Evolutionary conservation across 2,888 invertebrate genomes (phyloP).

Genomic region (Drosophila ustulata): DNA sequence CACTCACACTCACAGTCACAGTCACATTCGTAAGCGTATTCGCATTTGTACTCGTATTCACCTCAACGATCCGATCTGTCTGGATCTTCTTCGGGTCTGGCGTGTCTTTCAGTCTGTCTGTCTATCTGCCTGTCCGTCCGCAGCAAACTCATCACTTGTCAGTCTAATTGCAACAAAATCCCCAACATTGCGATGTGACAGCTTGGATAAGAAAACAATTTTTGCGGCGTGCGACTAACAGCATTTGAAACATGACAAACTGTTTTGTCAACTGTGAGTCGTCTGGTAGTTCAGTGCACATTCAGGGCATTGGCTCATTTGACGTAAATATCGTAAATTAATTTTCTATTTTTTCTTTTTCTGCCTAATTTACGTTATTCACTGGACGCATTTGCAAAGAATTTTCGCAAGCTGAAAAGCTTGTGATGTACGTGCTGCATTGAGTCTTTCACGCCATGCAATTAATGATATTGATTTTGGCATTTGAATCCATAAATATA

Average conservation of each 20-base stretch:
- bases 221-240: constrained; percentile 55
- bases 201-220: constrained; percentile 41
- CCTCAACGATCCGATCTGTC: constrained; percentile 29
- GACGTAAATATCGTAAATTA: constrained; percentile 21
- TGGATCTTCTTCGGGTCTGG: constrained; percentile 6
- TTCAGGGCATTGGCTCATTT: constrained; percentile 9
- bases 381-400: constrained; percentile 35
- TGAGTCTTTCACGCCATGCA: constrained; percentile 55
- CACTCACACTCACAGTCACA: constrained; percentile 27
- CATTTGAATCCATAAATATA: constrained; percentile 43
- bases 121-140: constrained; percentile 18
- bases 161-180: constrained; percentile 63
- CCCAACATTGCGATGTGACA: constrained; percentile 52
- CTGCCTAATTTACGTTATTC: constrained; percentile 27
- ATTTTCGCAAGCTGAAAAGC: constrained; percentile 34
- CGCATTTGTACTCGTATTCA: constrained; percentile 10
- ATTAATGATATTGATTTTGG: constrained; percentile 71
- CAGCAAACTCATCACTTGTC: constrained; percentile 63
- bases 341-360: constrained; percentile 32
- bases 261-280: constrained; percentile 23
- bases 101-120: neutral
- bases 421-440: constrained; percentile 57
- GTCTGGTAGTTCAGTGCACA: neutral
- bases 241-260: constrained; percentile 29
- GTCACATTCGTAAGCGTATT: neutral